Base-by-base conservation (phyloP, 2,888 invertebrate genomes). In the Drosophila nigricruria region DNA sequence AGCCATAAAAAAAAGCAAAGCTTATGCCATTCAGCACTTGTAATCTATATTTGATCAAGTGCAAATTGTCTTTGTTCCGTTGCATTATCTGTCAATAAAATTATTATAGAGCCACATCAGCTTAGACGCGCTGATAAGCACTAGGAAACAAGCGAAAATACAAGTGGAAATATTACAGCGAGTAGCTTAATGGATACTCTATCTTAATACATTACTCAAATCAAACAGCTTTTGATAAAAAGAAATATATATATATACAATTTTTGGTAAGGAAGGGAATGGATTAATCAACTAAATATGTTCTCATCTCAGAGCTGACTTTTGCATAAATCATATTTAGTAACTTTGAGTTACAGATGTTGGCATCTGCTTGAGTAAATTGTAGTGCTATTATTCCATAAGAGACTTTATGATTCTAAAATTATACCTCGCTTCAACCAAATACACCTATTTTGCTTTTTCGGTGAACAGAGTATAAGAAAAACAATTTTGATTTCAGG, bases 11-110 rank as follows among this genome's bases (percentile, higher is more conserved):
- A 57, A 69, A 61, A 56, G 25, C 38, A 49, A 66, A 60, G 23
- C 25, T 70, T 4, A 16, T 36, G 5, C 38, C 25, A 61, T 61
- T 47, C 18, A 61, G 43, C 60, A 65, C 36, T 63, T 53, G 50
- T 60, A 54, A 18, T 38, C 49, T 50, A 57, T 52, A 70, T 82
- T 82, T 76, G 60, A 72, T 67, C 79, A 88, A 84, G 65, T 73
- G 53, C 53, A 57, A 70, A 74, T 68, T 68, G 82, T 25, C 87
- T 79, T 89, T 82, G 80, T 82, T 71, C 60, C 81, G 68, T 25
- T 73, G 78, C 57, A 77, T 73, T 71, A 62, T 68, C 76, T 73
- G 70, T 86, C 80, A 76, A 88, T 82, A 77, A 52, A 64, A 45
- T 54, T 45, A 53, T 47, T 65, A 47, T 63, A 64, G 52, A 40